phyloP scores from a whole-genome alignment of 2,113 vertebrate species.

The Grammomys dolichurus region DNA sequence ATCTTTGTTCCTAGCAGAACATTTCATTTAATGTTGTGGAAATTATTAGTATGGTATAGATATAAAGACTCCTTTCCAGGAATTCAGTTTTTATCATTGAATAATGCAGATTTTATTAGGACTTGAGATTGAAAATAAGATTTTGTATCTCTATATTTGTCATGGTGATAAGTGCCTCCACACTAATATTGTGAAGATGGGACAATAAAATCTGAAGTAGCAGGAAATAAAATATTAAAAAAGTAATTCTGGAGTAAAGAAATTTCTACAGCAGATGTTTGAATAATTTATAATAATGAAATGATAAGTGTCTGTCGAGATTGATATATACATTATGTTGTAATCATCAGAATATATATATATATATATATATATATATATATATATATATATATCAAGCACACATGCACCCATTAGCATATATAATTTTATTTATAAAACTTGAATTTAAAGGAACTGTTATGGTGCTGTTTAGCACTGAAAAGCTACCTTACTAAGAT shows the following conservation, averaged over 20 bases:
- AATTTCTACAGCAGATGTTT: no score
- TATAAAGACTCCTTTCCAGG: background rate
- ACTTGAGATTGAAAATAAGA: background rate
- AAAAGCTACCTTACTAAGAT: background rate
- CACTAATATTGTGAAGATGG: background rate
- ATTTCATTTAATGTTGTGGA: constrained; percentile 8
- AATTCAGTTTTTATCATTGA: background rate
- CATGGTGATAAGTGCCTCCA: background rate
- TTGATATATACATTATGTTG: no score
- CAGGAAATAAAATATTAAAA: background rate
- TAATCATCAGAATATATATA: background rate
- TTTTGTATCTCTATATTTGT: background rate
- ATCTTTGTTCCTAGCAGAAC: background rate
- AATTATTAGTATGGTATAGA: background rate
- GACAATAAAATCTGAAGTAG: background rate
- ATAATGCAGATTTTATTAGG: background rate
- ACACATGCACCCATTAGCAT: background rate
- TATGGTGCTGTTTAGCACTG: background rate
- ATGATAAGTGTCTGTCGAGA: background rate
- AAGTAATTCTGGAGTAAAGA: background rate
- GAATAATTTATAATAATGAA: background rate
- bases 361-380: no score
- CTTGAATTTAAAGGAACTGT: background rate
- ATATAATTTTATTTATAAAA: background rate
- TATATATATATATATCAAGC: background rate